Percentiles rank a stretch among this genome's conserved stretches.
Conservation (phyloP, 2,113 vertebrate species). For the Parus major region DNA sequence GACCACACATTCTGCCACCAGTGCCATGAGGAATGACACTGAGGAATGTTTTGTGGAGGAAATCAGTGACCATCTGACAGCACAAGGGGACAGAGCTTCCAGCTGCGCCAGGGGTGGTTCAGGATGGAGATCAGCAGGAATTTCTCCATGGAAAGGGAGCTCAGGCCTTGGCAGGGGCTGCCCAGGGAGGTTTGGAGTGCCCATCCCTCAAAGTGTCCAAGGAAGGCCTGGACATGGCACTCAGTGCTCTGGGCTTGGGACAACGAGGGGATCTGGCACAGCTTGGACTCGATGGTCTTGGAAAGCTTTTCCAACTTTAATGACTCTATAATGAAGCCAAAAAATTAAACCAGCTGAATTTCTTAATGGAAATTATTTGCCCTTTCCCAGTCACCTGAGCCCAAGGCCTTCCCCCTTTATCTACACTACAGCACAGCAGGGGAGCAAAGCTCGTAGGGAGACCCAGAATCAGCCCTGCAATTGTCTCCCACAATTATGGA, state of each 20-base stretch:
- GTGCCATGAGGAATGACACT: fast-evolving
- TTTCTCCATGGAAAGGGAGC: neutral
- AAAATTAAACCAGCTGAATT: neutral
- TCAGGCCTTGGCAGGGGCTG: fast-evolving
- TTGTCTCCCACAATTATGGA: neutral
- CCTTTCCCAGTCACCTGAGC: neutral
- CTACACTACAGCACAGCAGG: neutral
- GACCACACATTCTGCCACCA: neutral
- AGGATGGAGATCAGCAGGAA: neutral
- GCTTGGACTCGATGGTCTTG: fast-evolving
- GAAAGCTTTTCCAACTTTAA: neutral
- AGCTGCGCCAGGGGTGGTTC: fast-evolving
- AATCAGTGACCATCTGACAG: neutral
- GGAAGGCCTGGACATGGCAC: fast-evolving
- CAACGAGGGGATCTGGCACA: neutral
- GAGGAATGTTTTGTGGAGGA: neutral
- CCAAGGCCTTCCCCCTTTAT: neutral
- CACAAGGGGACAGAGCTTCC: too few relatives aligned
- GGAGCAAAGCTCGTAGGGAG: fast-evolving
- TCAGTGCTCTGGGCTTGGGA: neutral
- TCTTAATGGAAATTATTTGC: neutral
- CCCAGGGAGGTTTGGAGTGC: neutral
- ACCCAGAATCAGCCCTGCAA: neutral
- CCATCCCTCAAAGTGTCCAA: neutral
- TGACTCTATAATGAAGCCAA: neutral